Base-by-base conservation (phyloP, 2,888 invertebrate genomes). In the Drosophila putrida region DNA sequence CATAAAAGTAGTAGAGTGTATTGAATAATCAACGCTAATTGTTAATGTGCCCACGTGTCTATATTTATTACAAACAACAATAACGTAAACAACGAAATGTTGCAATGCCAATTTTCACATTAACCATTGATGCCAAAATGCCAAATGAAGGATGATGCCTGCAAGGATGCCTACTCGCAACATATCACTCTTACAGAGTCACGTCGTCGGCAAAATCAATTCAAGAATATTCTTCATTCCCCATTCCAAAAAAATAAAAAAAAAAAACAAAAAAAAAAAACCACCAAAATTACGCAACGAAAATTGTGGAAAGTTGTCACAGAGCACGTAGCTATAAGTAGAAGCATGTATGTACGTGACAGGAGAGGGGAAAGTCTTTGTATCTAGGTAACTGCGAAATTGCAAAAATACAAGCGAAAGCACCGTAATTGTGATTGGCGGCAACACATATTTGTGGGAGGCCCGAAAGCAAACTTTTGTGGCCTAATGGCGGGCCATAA, bases 371-470 rank as follows among this genome's bases (percentile, higher is more conserved):
- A 33, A 0, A 8, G 35, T 41, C 54, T 46, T 47, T 55, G 49
- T 62, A 20, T 38, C 51, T 53, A 64, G 53, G 65, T 64, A 47
- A 71, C 76, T 60, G 67, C 46, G 60, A 75, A 71, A 75, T 75
- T 71, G 77, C 60, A 70, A 64, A 76, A 69, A 66, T 59, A 35
- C 38, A 49, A 64, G 51, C 43, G 35, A 71, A 63, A 66, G 53
- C 44, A 46, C 60, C 44, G 80, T 84, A 84, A 84, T 84, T 84
- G 85, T 87, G 84, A 87, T 87, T 87, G 84, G 82, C 84, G 74
- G 85, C 71, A 54, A 62, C 65, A 73, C 70, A 80, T 50, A 68
- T 69, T 60, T 63, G 62, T 60, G 38, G n/a, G 20, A 11, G 25
- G 38, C 35, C 36, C 33, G 43, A 54, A 78, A 66, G 69, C 57